Evolutionary conservation across 1,140 invertebrate species (phyloP).

Genomic region (Hyles vespertilio): DNA sequence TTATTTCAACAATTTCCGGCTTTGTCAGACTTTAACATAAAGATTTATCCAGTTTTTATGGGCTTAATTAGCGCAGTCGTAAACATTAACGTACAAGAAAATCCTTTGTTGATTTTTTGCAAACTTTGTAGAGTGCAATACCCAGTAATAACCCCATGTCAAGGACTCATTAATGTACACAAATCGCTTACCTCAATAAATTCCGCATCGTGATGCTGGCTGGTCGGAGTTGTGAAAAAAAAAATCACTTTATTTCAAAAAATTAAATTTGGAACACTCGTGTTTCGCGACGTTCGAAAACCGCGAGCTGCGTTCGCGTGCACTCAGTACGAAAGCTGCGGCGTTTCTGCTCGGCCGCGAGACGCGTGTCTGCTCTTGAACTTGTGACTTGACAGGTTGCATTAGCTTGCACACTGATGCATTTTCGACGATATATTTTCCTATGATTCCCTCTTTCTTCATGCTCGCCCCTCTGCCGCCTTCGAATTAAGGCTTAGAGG

Average conservation of each 20-base stretch:
- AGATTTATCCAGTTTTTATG: too few relatives aligned
- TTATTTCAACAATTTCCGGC: too few relatives aligned
- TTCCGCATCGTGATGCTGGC: conserved; percentile 52
- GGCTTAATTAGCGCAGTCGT: too few relatives aligned
- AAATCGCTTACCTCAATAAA: conserved; percentile 50
- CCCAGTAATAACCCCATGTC: conserved; percentile 22
- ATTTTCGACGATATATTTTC: conserved; percentile 40
- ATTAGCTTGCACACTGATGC: conserved; percentile 53
- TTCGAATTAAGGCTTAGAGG: not conserved
- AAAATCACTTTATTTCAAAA: conserved; percentile 11
- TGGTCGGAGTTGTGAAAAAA: conserved; percentile 28
- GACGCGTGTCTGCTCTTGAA: conserved; percentile 55
- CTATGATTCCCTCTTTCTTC: not conserved
- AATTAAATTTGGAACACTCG: conserved; percentile 29
- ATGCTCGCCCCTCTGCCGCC: not conserved
- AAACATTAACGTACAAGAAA: too few relatives aligned
- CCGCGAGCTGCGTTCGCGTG: conserved; percentile 35
- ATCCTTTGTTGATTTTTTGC: too few relatives aligned
- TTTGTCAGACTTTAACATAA: too few relatives aligned
- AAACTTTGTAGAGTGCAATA: too few relatives aligned
- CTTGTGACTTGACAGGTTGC: conserved; percentile 59
- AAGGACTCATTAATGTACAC: conserved; percentile 10
- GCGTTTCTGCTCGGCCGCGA: conserved; percentile 38
- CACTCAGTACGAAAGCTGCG: conserved; percentile 45
- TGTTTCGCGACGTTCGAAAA: conserved; percentile 22